These are phyloP conservation scores for Centropristis striata DNA, from an alignment of 2,113 vertebrate species.

Conservation along the genomic window DNA sequence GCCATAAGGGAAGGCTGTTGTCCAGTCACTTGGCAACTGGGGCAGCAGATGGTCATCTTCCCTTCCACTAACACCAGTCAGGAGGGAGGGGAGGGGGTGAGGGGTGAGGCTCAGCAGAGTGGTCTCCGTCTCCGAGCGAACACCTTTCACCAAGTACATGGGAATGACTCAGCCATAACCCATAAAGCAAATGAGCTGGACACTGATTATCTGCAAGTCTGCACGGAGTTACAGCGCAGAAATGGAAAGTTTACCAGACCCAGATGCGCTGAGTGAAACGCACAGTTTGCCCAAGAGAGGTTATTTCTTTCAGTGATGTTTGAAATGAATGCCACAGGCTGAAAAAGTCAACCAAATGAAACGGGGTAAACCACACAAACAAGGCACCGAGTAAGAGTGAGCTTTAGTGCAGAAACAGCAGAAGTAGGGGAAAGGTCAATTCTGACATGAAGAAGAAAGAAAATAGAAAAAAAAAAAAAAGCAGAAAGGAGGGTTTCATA, in stretches of 20 bases:
- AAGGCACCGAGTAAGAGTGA: slow-evolving; percentile 1
- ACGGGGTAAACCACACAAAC: slow-evolving; percentile 28
- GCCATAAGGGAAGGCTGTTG: slow-evolving; percentile 80
- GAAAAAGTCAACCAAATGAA: slow-evolving; percentile 30
- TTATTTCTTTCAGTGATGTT: slow-evolving; percentile 15
- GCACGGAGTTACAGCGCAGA: slow-evolving; percentile 39
- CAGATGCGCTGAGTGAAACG: slow-evolving; percentile 19
- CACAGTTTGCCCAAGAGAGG: neutral
- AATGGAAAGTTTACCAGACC: slow-evolving; percentile 46
- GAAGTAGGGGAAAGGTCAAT: slow-evolving; percentile 71
- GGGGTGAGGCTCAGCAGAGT: slow-evolving; percentile 42
- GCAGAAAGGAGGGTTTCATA: slow-evolving; percentile 65
- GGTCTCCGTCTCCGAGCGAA: slow-evolving; percentile 47
- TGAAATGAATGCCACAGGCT: slow-evolving; percentile 34
- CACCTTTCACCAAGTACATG: slow-evolving; percentile 68
- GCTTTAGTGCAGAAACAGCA: slow-evolving; percentile 22
- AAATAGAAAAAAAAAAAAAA: slow-evolving; percentile 35
- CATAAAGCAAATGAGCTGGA: slow-evolving; percentile 71
- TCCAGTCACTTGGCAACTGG: slow-evolving; percentile 84
- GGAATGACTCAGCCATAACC: slow-evolving; percentile 77
- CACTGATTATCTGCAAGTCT: slow-evolving; percentile 54
- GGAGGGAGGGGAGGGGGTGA: slow-evolving; percentile 1
- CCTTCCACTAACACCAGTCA: slow-evolving; percentile 80
- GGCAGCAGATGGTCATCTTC: slow-evolving; percentile 86
- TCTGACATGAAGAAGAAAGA: slow-evolving; percentile 41